A percentile compares a stretch with the other conserved stretches of the same genome.
Evolutionary conservation across 2,888 invertebrate genomes (phyloP).

Genomic region (Ceriagrion tenellum): DNA sequence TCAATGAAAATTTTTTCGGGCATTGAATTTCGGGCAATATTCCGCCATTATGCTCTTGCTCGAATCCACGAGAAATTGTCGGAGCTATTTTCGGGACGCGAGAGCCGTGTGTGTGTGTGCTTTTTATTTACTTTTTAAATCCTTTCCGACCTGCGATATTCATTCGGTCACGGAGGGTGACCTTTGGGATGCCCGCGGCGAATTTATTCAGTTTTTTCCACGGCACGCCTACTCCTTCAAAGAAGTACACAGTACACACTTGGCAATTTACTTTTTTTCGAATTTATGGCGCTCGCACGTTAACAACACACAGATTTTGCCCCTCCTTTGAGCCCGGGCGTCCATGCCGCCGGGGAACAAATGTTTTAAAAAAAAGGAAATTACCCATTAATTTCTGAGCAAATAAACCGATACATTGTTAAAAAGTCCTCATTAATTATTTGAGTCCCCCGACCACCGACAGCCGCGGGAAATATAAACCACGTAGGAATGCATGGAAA

Average conservation of each 20-base stretch:
- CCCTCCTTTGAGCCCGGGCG: neutral
- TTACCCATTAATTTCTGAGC: neutral
- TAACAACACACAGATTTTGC: neutral
- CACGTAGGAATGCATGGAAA: neutral
- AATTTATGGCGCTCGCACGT: neutral
- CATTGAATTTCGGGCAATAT: conserved; percentile 5
- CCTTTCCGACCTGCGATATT: conserved; percentile 7
- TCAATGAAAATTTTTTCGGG: neutral
- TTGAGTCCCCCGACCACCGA: neutral
- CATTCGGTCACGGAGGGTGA: conserved; percentile 9
- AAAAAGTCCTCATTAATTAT: neutral
- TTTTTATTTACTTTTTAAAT: neutral
- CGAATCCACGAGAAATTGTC: neutral
- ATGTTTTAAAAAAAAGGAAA: neutral
- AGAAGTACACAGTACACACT: neutral
- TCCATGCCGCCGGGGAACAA: neutral
- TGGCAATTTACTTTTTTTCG: neutral
- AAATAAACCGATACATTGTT: neutral
- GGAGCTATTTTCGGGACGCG: neutral
- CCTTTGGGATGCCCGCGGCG: neutral
- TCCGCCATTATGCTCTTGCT: neutral
- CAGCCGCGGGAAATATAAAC: neutral
- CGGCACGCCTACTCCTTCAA: neutral
- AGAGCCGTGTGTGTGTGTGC: neutral
- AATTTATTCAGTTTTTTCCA: neutral